These are phyloP conservation scores for Lapara coniferarum DNA, from an alignment of 2,888 invertebrate genomes.

Conservation along the genomic window DNA sequence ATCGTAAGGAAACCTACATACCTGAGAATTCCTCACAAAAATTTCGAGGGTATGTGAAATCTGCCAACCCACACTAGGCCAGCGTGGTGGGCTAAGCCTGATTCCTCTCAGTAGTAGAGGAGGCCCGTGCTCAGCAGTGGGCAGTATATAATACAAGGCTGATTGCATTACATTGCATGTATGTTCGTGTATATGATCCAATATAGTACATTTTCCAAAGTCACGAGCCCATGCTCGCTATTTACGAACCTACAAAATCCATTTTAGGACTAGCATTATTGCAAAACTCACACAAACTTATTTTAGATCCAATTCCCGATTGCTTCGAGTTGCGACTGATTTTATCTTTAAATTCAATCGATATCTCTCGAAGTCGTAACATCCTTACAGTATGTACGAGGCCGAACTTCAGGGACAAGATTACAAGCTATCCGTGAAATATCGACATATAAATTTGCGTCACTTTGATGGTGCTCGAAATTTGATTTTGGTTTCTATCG, in stretches of 20 bases:
- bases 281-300: not conserved
- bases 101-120: too few species aligned
- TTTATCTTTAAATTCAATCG: not conserved
- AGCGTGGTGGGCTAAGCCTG: too few species aligned
- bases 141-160: too few species aligned
- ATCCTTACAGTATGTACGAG: not conserved
- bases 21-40: too few species aligned
- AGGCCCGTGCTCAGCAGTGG: too few species aligned
- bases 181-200: too few species aligned
- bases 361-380: not conserved
- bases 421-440: not conserved
- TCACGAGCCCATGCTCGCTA: not conserved
- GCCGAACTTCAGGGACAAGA: not conserved
- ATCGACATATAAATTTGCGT: conserved; percentile 8
- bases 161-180: too few species aligned
- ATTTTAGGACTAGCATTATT: not conserved
- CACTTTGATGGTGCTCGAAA: not conserved
- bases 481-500: not conserved
- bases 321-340: not conserved
- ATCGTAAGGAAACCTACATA: too few species aligned
- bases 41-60: too few species aligned
- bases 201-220: too few species aligned
- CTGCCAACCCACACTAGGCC: too few species aligned
- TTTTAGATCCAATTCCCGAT: conserved; percentile 1
- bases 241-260: not conserved